These are phyloP conservation scores for Aporophyla lueneburgensis DNA, from an alignment of 2,888 invertebrate species.

Conservation along the genomic window DNA sequence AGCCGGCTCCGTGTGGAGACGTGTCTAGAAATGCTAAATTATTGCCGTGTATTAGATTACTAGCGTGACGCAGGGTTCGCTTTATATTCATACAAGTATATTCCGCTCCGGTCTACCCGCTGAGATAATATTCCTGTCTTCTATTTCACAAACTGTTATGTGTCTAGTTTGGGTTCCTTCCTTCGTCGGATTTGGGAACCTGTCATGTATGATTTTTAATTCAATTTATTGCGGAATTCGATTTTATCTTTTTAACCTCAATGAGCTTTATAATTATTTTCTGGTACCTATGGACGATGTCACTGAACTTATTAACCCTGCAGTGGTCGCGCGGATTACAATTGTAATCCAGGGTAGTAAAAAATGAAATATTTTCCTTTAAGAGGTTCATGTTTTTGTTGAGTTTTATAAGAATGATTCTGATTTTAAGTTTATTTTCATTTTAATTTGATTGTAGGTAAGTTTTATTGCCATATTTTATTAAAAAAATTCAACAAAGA, in stretches of 20 bases:
- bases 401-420: too few species aligned
- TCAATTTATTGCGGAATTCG: neutral
- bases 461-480: too few species aligned
- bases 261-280: neutral
- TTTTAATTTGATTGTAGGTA: too few species aligned
- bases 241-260: neutral
- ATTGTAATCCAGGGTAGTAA: too few species aligned
- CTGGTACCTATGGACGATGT: neutral
- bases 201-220: slow-evolving; percentile 1
- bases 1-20: slow-evolving; percentile 37
- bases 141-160: slow-evolving; percentile 29
- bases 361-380: too few species aligned
- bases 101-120: slow-evolving; percentile 26
- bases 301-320: neutral
- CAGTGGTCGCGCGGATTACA: too few species aligned
- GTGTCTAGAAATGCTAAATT: slow-evolving; percentile 65
- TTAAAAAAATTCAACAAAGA: too few species aligned
- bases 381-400: too few species aligned
- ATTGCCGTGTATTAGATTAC: slow-evolving; percentile 58
- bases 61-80: slow-evolving; percentile 39
- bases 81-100: slow-evolving; percentile 50
- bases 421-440: too few species aligned
- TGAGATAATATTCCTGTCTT: slow-evolving; percentile 40
- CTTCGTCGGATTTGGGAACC: neutral
- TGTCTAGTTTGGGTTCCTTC: slow-evolving; percentile 10